Conservation (phyloP, 2,888 invertebrate species). For the Hydropsyche betteni region DNA sequence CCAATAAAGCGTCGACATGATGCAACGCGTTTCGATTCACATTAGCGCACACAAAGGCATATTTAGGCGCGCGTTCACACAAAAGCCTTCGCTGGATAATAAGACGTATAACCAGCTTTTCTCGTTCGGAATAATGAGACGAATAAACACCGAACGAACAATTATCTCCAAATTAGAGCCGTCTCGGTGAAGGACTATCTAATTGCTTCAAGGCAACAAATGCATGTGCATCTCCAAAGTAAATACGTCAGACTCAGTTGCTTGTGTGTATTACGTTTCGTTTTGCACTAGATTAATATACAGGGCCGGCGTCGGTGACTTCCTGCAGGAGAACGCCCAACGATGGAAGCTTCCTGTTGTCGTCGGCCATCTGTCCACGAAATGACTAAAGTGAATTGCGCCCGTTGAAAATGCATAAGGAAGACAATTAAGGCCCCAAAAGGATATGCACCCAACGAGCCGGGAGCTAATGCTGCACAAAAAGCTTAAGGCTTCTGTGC, state of each 20-base stretch:
- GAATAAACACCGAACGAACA: no score
- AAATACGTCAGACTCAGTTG: no score
- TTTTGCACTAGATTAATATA: constrained; percentile 31
- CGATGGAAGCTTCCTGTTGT: constrained; percentile 42
- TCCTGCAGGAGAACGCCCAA: constrained; percentile 42
- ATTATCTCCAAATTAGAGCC: neutral
- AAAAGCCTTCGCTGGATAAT: no score
- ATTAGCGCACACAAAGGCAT: no score
- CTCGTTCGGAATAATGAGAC: no score
- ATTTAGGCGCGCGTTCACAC: no score
- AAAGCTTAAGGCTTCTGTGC: neutral
- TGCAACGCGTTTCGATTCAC: no score
- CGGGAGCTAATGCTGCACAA: neutral
- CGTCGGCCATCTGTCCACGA: constrained; percentile 41
- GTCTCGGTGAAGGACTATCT: neutral
- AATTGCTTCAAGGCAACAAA: neutral
- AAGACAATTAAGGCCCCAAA: constrained; percentile 2
- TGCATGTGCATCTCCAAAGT: no score
- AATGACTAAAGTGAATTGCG: constrained; percentile 31
- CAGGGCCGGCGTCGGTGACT: constrained; percentile 47
- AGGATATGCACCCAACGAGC: constrained; percentile 5
- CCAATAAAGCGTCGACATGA: no score
- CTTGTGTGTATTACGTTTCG: no score
- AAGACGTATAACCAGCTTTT: no score
- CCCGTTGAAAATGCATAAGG: constrained; percentile 12